phyloP scores from a whole-genome alignment of 2,113 vertebrate species.

The Rhabdornis inornatus region DNA sequence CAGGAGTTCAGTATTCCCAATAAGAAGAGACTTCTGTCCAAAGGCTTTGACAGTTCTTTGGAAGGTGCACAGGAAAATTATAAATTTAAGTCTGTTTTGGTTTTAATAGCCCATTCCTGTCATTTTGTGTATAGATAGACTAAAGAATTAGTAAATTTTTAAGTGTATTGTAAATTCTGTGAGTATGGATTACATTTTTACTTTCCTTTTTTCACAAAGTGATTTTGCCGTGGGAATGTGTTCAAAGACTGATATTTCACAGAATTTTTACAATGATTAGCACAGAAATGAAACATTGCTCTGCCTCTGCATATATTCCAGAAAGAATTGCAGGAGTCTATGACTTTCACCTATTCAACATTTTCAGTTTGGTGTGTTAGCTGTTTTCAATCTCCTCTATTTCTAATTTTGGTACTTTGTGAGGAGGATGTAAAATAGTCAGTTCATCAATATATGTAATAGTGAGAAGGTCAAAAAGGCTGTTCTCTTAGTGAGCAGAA shows the following conservation, averaged over 20 bases:
- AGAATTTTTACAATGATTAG: conserved; percentile 37
- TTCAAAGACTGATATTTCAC: background rate
- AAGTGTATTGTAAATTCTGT: background rate
- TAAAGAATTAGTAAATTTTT: background rate
- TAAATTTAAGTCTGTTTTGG: background rate
- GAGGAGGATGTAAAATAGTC: conserved; percentile 17
- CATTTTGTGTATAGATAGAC: background rate
- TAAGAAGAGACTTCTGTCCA: conserved; percentile 13
- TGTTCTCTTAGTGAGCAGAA: background rate
- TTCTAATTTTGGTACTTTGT: conserved; percentile 25
- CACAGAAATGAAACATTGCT: conserved; percentile 26
- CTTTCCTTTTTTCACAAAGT: background rate
- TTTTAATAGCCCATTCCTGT: background rate
- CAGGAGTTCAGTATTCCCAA: conserved; percentile 31
- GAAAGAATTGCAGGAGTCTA: conserved; percentile 10
- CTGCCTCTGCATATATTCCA: background rate
- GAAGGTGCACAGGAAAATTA: background rate
- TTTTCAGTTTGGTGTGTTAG: conserved; percentile 37
- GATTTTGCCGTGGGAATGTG: background rate
- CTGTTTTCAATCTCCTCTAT: conserved; percentile 8
- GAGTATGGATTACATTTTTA: background rate
- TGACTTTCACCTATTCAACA: conserved; percentile 44
- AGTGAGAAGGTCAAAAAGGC: conserved; percentile 13
- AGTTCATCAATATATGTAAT: background rate
- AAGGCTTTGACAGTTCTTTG: conserved; percentile 42